Base-by-base conservation (phyloP, 2,888 invertebrate species). In the Phorcus lineatus region DNA sequence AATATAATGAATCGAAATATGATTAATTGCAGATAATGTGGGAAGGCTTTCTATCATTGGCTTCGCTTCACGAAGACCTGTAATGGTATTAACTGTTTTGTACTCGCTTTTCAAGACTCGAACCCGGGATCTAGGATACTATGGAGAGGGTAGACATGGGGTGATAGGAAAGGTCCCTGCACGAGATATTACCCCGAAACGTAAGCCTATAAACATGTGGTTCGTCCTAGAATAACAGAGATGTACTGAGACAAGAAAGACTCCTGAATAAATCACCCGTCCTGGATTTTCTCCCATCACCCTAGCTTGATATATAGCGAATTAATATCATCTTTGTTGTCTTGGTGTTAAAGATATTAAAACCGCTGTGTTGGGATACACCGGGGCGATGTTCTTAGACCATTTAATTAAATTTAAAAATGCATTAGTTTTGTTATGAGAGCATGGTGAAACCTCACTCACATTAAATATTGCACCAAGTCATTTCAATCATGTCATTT, bases 401-500 rank as follows among this genome's bases (percentile, higher is more conserved):
- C 70, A 19, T 70, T 40, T 70, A 70, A 70, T 70, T 70, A 70
- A 70, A 70, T 31, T 70, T 70, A 70, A 70, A 70, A 36, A 19
- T 36, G 36, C 36, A 70, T 70, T 40, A 70, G 70, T 70, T 36
- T 62, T 62, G 62, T 28, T 62, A 62, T 24, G 62, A 62, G 28
- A 24, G 62, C 24, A 24, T 28, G 28, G 11, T 28, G 9, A 24
- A 62, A 24, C 28, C 24, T 62, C 24, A 62, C 16, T 24, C 28
- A 22, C 4, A 28, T 28, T 28, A 62, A 62, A 62, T 62, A 62
- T 62, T 62, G 28, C 62, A 28, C 24, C 24, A 24, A 28, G 62
- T 24, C 62, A 62, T 62, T n/a, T 62, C 7, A 62, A 62, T 62
- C 62, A 62, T 28, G 28, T 16, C 28, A 62, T 28, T 24, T 22